These are phyloP conservation scores for Galerucella calmariensis DNA, from an alignment of 2,888 invertebrate species.

Conservation along the genomic window DNA sequence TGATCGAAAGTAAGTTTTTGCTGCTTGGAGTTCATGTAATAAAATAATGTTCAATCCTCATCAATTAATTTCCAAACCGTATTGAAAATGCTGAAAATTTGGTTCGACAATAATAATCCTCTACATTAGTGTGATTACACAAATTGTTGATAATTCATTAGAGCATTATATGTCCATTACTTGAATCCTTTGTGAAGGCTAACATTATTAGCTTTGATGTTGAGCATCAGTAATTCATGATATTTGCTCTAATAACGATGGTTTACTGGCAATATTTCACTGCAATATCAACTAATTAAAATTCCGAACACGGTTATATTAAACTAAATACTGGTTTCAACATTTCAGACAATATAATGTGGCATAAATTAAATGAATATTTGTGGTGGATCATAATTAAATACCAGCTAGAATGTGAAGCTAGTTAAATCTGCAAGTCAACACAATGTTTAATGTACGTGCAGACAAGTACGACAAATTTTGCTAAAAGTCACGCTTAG, in stretches of 20 bases:
- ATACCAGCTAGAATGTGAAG: background rate
- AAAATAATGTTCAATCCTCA: no score
- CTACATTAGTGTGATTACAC: no score
- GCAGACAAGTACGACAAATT: background rate
- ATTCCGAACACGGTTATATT: conserved; percentile 17
- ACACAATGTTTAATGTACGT: background rate
- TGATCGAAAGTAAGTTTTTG: no score
- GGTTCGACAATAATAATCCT: no score
- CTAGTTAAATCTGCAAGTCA: background rate
- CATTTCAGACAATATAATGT: conserved; percentile 17
- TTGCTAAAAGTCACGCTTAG: background rate
- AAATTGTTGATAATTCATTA: no score
- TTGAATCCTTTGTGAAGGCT: no score
- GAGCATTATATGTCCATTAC: no score
- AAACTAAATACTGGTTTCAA: conserved; percentile 19
- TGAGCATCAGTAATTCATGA: background rate
- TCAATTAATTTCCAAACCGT: no score
- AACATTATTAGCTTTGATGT: no score
- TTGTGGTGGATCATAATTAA: conserved; percentile 12
- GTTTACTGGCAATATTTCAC: background rate
- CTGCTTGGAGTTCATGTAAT: no score
- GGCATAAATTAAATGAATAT: conserved; percentile 15
- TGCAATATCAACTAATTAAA: conserved; percentile 5
- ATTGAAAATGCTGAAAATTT: no score
- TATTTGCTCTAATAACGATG: background rate